Percentiles rank a stretch among this genome's conserved stretches.
Evolutionary conservation across 2,797 vertebrate genomes (phyloP).

Genomic region (Rhabdomys pumilio): DNA sequence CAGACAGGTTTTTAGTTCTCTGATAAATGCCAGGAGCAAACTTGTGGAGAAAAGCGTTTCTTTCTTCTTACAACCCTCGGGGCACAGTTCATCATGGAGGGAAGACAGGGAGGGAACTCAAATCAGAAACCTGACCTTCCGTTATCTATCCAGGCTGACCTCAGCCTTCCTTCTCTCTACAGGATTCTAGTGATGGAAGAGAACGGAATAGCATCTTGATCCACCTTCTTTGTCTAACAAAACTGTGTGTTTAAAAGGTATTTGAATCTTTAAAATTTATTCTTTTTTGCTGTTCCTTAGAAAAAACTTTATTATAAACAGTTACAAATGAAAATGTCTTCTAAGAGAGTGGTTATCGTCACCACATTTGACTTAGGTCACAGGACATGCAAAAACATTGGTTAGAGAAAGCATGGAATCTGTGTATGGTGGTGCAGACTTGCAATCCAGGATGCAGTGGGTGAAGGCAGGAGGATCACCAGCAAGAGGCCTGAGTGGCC

Average conservation of each 20-base stretch:
- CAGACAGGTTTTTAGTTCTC: background rate
- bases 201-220: background rate
- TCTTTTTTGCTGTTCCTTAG: background rate
- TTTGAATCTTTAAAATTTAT: background rate
- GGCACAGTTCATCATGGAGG: too few species aligned
- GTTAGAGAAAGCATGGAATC: background rate
- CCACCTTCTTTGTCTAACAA: background rate
- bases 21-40: background rate
- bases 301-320: background rate
- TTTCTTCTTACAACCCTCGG: background rate
- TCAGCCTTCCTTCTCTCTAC: background rate
- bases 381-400: fast-evolving
- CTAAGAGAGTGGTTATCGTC: background rate
- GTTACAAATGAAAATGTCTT: background rate
- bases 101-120: background rate
- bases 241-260: background rate
- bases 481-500: background rate
- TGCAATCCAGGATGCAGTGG: background rate
- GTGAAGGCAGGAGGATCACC: background rate
- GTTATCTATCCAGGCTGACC: background rate
- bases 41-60: background rate
- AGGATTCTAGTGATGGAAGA: background rate
- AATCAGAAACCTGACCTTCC: background rate
- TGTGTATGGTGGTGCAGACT: too few species aligned
- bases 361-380: background rate